Evolutionary conservation across 2,888 invertebrate species (phyloP).

Genomic region (Spodoptera picta): DNA sequence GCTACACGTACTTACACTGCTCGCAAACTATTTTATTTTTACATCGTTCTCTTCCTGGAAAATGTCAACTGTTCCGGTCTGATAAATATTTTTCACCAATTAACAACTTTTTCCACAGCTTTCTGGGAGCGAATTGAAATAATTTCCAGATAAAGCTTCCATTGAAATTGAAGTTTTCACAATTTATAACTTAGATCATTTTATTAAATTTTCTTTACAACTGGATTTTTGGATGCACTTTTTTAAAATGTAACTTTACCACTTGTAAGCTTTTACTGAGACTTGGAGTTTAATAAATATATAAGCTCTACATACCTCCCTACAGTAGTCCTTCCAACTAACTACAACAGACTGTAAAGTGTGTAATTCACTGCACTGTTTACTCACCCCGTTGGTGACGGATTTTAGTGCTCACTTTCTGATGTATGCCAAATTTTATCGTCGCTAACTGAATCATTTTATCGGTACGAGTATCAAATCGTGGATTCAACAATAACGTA

Average conservation of each 20-base stretch:
- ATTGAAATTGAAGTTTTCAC: neutral
- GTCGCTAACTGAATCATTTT: slow-evolving; percentile 90
- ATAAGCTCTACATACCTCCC: slow-evolving; percentile 57
- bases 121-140: neutral
- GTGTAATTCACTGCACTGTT: slow-evolving; percentile 82
- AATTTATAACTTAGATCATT: neutral
- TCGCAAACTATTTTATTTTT: slow-evolving; percentile 31
- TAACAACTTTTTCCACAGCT: slow-evolving; percentile 1
- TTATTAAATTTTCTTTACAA: neutral
- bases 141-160: neutral
- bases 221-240: slow-evolving; percentile 16
- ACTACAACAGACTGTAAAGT: slow-evolving; percentile 50
- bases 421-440: slow-evolving; percentile 90
- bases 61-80: slow-evolving; percentile 27
- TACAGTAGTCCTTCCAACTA: slow-evolving; percentile 48
- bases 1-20: slow-evolving; percentile 2
- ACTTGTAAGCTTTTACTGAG: slow-evolving; percentile 35
- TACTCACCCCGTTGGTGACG: slow-evolving; percentile 85
- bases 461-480: slow-evolving; percentile 66
- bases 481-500: slow-evolving; percentile 57
- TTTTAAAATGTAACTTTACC: slow-evolving; percentile 8
- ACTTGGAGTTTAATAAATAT: slow-evolving; percentile 20
- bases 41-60: slow-evolving; percentile 31
- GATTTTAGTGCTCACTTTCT: slow-evolving; percentile 87
- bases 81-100: slow-evolving; percentile 1